Conservation (phyloP, 2,888 invertebrate genomes). For the Trissoscelio sp. region DNA sequence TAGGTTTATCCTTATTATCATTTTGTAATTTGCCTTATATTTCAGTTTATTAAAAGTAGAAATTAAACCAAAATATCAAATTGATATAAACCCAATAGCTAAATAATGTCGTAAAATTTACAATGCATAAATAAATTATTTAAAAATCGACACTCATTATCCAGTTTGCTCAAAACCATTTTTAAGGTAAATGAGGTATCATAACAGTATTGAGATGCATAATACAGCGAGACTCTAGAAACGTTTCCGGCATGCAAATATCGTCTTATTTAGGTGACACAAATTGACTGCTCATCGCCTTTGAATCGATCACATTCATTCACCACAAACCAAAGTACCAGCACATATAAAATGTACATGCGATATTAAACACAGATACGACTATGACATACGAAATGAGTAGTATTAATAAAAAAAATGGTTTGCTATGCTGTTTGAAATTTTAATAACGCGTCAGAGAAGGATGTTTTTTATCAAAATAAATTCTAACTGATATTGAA, state of each 20-base stretch:
- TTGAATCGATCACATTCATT: conserved; percentile 63
- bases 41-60: no score
- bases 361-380: conserved; percentile 33
- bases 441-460: not conserved
- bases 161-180: conserved; percentile 3
- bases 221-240: conserved; percentile 52
- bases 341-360: conserved; percentile 19
- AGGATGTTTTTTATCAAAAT: not conserved
- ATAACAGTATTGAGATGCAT: conserved; percentile 62
- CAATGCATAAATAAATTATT: not conserved
- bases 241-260: conserved; percentile 71
- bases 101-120: no score
- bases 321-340: conserved; percentile 41
- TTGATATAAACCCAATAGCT: no score
- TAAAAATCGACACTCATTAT: not conserved
- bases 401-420: conserved; percentile 8
- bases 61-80: no score
- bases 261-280: conserved; percentile 72
- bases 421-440: not conserved
- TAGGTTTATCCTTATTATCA: not conserved
- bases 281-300: conserved; percentile 61
- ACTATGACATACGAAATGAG: conserved; percentile 9
- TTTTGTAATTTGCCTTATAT: no score
- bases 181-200: conserved; percentile 50
- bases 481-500: not conserved